Base-by-base conservation (phyloP, 2,113 vertebrate genomes). In the Solea solea region DNA sequence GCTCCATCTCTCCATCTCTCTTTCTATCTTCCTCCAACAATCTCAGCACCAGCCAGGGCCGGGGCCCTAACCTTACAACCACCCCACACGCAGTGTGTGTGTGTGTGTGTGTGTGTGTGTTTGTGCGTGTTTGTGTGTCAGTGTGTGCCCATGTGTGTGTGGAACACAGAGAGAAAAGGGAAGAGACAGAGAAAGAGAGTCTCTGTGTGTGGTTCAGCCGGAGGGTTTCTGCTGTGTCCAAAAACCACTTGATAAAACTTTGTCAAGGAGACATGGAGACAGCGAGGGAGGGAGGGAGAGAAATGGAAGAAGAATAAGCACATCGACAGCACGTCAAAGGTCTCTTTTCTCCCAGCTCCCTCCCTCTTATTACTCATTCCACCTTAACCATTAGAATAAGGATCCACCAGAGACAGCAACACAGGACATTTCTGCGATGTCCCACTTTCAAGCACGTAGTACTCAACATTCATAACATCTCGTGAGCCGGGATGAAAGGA, bases 191-290 rank as follows among this genome's bases (percentile, higher is more conserved):
- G 54, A 76, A 76, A 74, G 58, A 64, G 77, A 67, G 63, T 81
- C 83, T 88, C 81, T 90, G 81, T 90, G 92, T 93, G 91, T 92
- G 92, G 93, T 92, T 92, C 82, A 45, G 90, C 91, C 82, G 25
- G 72, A 90, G 89, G 90, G 56, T 78, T 89, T 83, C 87, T 84
- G 50, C 80, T 71, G 78, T 66, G 73, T 83, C 88, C 87, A 85
- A 76, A 21, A 81, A 89, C 81, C 88, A 84, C 89, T 92, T 91
- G 84, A 92, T 92, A 89, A 93, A 94, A 93, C 86, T 91, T 93
- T 90, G 90, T 87, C 89, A 92, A 88, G 80, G 71, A 87, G 83
- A 82, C 78, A 77, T 1, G 72, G 85, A 89, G 82, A 83, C 64
- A 64, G 69, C 58, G 39, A 72, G 49, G 66, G 78, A 72, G 49